Conservation (phyloP, 2,797 vertebrate genomes). For the Manis crassicaudata region DNA sequence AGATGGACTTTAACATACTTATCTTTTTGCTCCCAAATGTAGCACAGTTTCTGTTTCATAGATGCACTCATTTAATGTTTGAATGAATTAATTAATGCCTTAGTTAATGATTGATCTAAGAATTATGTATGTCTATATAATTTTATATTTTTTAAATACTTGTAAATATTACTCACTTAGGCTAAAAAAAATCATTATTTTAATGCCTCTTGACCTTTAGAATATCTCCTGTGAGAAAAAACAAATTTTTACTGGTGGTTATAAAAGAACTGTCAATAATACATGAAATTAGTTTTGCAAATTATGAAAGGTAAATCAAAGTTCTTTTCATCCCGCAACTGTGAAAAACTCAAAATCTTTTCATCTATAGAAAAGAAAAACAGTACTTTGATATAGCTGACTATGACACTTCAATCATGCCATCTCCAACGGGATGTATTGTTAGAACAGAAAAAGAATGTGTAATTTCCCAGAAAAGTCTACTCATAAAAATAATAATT, state of each 20-base stretch:
- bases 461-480: neutral
- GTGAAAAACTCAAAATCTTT: constrained; percentile 44
- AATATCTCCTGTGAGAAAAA: constrained; percentile 29
- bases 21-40: neutral
- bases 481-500: constrained; percentile 6
- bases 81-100: constrained; percentile 10
- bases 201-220: constrained; percentile 42
- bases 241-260: constrained; percentile 26
- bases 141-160: neutral
- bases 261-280: constrained; percentile 48
- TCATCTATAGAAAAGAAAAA: constrained; percentile 48
- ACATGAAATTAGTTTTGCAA: constrained; percentile 54
- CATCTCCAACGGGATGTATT: neutral
- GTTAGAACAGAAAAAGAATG: neutral
- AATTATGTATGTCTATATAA: neutral
- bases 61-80: constrained; percentile 20
- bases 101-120: constrained; percentile 44
- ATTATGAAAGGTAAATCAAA: constrained; percentile 52
- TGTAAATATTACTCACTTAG: constrained; percentile 13
- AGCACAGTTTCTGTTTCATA: neutral
- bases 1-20: constrained; percentile 36
- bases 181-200: constrained; percentile 62
- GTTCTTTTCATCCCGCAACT: constrained; percentile 28
- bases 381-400: neutral
- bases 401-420: constrained; percentile 42